Evolutionary conservation across 2,113 vertebrate species (phyloP).

Genomic region (Agapornis roseicollis): DNA sequence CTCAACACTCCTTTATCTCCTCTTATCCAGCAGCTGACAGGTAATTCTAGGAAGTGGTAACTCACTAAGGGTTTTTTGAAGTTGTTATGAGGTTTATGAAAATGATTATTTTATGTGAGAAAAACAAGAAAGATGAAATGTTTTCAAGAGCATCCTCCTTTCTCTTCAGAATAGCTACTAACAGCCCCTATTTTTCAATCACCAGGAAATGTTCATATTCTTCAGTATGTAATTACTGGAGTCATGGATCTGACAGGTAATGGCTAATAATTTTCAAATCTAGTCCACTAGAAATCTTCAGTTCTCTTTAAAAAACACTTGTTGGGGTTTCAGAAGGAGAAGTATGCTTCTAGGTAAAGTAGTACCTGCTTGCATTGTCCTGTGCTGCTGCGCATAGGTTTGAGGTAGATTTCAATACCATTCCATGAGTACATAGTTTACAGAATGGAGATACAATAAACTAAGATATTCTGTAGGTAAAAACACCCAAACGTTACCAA

Average conservation of each 20-base stretch:
- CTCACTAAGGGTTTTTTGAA: background rate
- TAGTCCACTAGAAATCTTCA: background rate
- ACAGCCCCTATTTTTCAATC: background rate
- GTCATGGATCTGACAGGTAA: background rate
- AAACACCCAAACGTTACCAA: background rate
- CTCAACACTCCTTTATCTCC: background rate
- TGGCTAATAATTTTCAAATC: background rate
- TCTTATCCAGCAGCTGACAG: background rate
- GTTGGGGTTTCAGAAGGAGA: background rate
- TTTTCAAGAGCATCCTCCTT: background rate
- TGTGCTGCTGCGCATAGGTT: fast-evolving
- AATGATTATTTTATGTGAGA: background rate
- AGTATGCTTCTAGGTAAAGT: background rate
- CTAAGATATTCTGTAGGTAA: background rate
- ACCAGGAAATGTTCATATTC: background rate
- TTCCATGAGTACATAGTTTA: background rate
- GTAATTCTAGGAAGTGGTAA: background rate
- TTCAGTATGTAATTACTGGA: background rate
- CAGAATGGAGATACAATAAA: background rate
- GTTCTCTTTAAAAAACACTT: background rate
- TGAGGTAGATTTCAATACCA: background rate
- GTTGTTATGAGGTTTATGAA: background rate
- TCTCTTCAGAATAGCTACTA: background rate
- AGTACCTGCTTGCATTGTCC: background rate
- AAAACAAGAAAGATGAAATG: background rate